These are phyloP conservation scores for Trypoxylon attenuatum DNA, from an alignment of 2,888 invertebrate genomes.

Conservation along the genomic window DNA sequence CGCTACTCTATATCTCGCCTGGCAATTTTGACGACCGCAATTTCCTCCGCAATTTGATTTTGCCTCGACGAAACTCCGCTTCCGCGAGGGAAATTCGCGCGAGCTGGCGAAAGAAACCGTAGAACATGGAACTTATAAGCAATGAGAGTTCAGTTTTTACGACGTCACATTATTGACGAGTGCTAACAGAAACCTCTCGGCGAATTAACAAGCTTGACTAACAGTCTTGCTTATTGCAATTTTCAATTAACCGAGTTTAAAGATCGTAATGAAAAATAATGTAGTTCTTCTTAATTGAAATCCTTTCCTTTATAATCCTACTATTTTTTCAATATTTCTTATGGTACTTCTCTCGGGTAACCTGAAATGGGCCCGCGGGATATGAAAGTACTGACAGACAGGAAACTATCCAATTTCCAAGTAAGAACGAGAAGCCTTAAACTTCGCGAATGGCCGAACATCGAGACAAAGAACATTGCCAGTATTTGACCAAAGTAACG, in stretches of 20 bases:
- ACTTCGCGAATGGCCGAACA: background rate
- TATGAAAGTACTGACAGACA: no score
- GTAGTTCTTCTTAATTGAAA: no score
- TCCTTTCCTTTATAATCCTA: no score
- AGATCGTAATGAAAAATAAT: slow-evolving; percentile 15
- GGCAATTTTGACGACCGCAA: no score
- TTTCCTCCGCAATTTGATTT: no score
- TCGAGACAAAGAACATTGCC: background rate
- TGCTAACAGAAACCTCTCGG: slow-evolving; percentile 48
- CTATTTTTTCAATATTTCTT: no score
- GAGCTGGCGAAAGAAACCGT: background rate
- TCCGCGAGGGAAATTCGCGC: background rate
- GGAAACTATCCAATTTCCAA: no score
- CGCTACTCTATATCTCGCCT: no score
- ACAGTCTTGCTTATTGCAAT: slow-evolving; percentile 31
- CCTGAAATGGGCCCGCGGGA: no score
- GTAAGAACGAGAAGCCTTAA: no score
- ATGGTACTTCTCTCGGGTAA: no score
- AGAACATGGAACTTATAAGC: slow-evolving; percentile 27
- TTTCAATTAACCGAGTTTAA: slow-evolving; percentile 19
- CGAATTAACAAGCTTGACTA: slow-evolving; percentile 32
- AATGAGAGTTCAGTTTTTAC: slow-evolving; percentile 46
- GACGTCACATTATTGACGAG: slow-evolving; percentile 45
- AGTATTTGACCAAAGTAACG: background rate
- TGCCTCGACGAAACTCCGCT: slow-evolving; percentile 33